Conservation (phyloP, 2,797 vertebrate genomes). For the Mionectes olivaceus region DNA sequence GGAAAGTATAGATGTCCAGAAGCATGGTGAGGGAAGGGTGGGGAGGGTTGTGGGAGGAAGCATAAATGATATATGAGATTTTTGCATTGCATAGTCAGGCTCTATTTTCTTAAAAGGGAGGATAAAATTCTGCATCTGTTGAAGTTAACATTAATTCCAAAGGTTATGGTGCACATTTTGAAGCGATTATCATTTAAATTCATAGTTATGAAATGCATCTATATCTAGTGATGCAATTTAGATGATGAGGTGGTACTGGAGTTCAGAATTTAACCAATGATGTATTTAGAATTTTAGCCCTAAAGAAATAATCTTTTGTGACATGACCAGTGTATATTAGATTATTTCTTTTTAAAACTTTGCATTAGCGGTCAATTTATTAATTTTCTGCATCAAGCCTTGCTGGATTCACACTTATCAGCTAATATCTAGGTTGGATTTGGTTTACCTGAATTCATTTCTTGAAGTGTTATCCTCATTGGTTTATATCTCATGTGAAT, state of each 20-base stretch:
- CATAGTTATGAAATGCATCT: background rate
- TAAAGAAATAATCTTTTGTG: background rate
- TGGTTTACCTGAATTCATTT: background rate
- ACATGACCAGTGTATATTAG: background rate
- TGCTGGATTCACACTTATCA: background rate
- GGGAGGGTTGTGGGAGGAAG: too few species aligned
- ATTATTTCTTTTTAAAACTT: background rate
- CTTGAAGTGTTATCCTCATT: background rate
- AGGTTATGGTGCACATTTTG: background rate
- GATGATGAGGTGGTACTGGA: background rate
- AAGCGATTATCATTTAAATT: background rate
- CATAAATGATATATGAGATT: background rate
- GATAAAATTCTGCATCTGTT: background rate
- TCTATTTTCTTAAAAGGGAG: background rate
- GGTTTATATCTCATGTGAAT: background rate
- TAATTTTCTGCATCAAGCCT: background rate
- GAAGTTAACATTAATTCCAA: background rate
- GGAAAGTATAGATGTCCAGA: background rate
- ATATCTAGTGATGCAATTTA: background rate
- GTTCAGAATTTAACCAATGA: background rate
- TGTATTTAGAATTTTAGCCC: background rate
- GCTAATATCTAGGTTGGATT: background rate
- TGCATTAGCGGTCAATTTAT: background rate
- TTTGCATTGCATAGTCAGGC: background rate
- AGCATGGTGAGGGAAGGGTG: rapidly evolving